Evolutionary conservation across 2,888 invertebrate species (phyloP).

Genomic region (Drosophila kokeensis): DNA sequence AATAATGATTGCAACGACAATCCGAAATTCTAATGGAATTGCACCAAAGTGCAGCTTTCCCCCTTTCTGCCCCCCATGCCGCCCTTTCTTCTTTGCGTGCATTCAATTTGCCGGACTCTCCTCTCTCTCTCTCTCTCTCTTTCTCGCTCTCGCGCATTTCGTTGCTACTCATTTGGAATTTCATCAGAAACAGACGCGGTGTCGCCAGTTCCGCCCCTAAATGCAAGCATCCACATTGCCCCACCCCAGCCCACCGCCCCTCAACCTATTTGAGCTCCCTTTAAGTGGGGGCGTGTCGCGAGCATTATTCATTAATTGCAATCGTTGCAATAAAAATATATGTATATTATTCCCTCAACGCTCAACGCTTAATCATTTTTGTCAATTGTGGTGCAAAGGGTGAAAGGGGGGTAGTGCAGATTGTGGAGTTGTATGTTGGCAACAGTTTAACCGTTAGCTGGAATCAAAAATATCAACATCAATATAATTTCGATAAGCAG

Average conservation of each 20-base stretch:
- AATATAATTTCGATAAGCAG: background rate
- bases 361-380: constrained; percentile 38
- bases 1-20: constrained; percentile 6
- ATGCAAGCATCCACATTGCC: background rate
- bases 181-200: constrained; percentile 76
- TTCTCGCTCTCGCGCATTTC: background rate
- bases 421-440: background rate
- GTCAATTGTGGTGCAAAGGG: constrained; percentile 18
- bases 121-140: background rate
- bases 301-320: constrained; percentile 64
- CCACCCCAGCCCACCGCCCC: background rate
- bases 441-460: background rate
- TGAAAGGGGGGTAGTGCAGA: background rate
- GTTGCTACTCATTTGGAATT: constrained; percentile 35
- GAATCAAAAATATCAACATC: background rate
- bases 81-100: background rate
- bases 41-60: constrained; percentile 15
- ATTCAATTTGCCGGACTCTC: background rate
- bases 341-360: constrained; percentile 4
- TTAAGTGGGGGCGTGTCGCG: constrained; percentile 38
- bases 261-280: background rate
- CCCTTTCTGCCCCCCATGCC: background rate
- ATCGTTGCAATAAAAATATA: constrained; percentile 57
- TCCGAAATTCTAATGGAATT: constrained; percentile 16
- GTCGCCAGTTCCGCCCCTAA: constrained; percentile 60